Conservation (phyloP, 2,797 vertebrate species). For the Malurus splendens region DNA sequence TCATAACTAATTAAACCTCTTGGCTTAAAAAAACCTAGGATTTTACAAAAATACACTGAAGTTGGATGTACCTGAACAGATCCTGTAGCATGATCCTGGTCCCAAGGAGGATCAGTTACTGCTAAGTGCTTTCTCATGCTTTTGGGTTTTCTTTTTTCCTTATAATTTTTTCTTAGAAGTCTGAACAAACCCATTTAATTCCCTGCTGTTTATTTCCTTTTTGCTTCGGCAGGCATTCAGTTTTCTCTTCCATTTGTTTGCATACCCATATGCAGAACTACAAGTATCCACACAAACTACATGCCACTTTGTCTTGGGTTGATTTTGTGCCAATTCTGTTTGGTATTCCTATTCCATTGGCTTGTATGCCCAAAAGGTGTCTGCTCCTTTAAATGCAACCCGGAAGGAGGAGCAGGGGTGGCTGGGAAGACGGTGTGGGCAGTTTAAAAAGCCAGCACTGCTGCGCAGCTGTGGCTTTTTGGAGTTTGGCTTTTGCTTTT, state of each 20-base stretch:
- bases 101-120: not conserved
- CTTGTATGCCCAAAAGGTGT: too few species aligned
- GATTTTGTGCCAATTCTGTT: too few species aligned
- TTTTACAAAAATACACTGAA: not conserved
- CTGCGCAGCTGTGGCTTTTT: too few species aligned
- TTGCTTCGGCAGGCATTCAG: not conserved
- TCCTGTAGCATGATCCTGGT: not conserved
- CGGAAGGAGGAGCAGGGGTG: too few species aligned
- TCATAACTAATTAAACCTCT: not conserved
- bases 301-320: not conserved
- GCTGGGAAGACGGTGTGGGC: too few species aligned
- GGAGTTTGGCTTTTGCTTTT: too few species aligned
- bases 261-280: not conserved
- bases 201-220: slow-evolving; percentile 1
- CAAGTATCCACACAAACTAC: not conserved
- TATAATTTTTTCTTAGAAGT: not conserved
- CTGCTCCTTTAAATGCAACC: too few species aligned
- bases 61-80: not conserved
- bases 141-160: not conserved
- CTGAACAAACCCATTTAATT: not conserved
- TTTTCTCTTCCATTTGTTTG: slow-evolving; percentile 13
- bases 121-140: not conserved
- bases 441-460: too few species aligned
- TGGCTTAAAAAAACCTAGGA: not conserved
- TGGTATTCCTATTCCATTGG: too few species aligned